These are phyloP conservation scores for Apistogramma diplotaenia DNA, from an alignment of 2,113 vertebrate genomes.

Conservation along the genomic window DNA sequence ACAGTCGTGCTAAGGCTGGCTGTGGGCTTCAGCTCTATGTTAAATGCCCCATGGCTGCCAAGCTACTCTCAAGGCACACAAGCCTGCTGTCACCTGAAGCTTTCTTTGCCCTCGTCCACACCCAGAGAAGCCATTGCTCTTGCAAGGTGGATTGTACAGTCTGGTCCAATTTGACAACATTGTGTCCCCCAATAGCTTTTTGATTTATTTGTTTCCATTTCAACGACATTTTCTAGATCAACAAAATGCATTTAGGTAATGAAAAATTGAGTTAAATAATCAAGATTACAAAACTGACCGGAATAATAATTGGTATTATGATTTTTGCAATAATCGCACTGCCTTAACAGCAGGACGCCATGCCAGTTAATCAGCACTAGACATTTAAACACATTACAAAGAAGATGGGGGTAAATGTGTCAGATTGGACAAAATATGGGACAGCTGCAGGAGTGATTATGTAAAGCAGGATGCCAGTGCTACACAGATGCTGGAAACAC, in stretches of 20 bases:
- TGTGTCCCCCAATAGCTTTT: not conserved
- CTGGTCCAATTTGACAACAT: not conserved
- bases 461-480: not conserved
- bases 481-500: not conserved
- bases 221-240: not conserved
- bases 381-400: not conserved
- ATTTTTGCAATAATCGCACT: not conserved
- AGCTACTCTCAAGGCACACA: not conserved
- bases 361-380: not conserved
- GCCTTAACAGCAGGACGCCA: not conserved
- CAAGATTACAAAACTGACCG: not conserved
- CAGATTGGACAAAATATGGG: not conserved
- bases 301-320: not conserved
- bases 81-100: not conserved
- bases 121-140: not conserved
- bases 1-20: not conserved
- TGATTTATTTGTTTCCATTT: not conserved
- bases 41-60: not conserved
- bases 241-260: not conserved
- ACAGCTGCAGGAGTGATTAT: not conserved
- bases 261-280: not conserved
- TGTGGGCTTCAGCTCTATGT: not conserved
- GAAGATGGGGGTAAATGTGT: not conserved
- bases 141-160: not conserved
- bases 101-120: not conserved